phyloP scores from a whole-genome alignment of 2,888 invertebrate species.

The Cheilosia grossa region DNA sequence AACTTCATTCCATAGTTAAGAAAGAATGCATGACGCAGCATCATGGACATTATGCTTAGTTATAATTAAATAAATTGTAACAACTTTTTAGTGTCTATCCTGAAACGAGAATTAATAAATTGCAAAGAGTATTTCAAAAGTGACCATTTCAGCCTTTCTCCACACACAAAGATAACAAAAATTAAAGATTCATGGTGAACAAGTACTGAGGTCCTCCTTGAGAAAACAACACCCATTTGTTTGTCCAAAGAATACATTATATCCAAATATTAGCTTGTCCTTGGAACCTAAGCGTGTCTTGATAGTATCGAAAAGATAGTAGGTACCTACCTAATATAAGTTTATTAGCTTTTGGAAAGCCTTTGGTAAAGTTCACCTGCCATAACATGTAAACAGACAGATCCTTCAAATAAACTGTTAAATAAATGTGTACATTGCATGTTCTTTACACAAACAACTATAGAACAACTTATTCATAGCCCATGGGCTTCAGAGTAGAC shows the following conservation, averaged over 20 bases:
- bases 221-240: constrained; percentile 9
- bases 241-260: constrained; percentile 15
- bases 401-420: not conserved
- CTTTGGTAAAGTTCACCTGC: constrained; percentile 11
- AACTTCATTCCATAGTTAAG: too few species aligned
- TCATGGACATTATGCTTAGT: too few species aligned
- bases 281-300: constrained; percentile 29
- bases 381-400: constrained; percentile 10
- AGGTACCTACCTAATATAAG: too few species aligned
- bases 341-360: constrained; percentile 21
- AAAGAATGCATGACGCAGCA: too few species aligned
- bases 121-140: too few species aligned
- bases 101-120: too few species aligned
- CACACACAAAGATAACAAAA: not conserved
- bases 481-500: not conserved
- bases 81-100: too few species aligned
- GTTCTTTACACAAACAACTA: not conserved
- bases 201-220: not conserved
- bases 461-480: not conserved
- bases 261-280: constrained; percentile 57
- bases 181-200: constrained; percentile 40
- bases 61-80: too few species aligned
- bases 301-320: constrained; percentile 5
- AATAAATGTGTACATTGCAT: constrained; percentile 1
- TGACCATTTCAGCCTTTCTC: too few species aligned